Evolutionary conservation across 1,140 invertebrate genomes (phyloP), one percentile per base, ranked within the genome.

Genomic region (Apocrypta bakeri): DNA sequence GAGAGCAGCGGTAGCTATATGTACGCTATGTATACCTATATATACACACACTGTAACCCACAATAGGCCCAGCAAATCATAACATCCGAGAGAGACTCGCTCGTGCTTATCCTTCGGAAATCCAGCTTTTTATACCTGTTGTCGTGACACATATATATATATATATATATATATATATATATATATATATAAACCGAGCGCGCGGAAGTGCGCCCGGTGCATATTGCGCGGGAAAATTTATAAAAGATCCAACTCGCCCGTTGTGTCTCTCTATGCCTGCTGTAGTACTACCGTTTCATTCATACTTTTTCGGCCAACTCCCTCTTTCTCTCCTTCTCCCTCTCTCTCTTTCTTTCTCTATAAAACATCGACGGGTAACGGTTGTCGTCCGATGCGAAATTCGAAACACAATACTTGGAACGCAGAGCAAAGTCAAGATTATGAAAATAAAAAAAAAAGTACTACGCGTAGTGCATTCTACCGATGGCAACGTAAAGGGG

Each of bases 61-160:
- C 88, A 89, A 88, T 88, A 81, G 85, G 80, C 69, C 79, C 82
- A 81, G 84, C 85, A 88, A 88, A 90, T 89, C 89, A 90, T 88
- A 90, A 90, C 88, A 90, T 88, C 86, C 85, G 48, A 56, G 48
- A 42, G 40, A 42, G 40, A 42, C 48, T 56, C 48, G 48, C 48
- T 56, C 48, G 48, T 56, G 48, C 48, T 88, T 56, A 56, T 88
- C 87, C 86, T 86, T 86, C 85, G 86, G 85, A 88, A 86, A 89
- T 88, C 85, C 85, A 81, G 31, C 27, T n/a, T 85, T 86, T 87
- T 87, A 87, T 87, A 87, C 87, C 84, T 86, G 86, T 73, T 81
- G 77, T 84, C n/a, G n/a, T n/a, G n/a, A n/a, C n/a, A n/a, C n/a
- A n/a, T n/a, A n/a, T n/a, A n/a, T n/a, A n/a, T n/a, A n/a, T n/a